phyloP scores from a whole-genome alignment of 2,113 vertebrate species.

The Pantherophis guttatus region DNA sequence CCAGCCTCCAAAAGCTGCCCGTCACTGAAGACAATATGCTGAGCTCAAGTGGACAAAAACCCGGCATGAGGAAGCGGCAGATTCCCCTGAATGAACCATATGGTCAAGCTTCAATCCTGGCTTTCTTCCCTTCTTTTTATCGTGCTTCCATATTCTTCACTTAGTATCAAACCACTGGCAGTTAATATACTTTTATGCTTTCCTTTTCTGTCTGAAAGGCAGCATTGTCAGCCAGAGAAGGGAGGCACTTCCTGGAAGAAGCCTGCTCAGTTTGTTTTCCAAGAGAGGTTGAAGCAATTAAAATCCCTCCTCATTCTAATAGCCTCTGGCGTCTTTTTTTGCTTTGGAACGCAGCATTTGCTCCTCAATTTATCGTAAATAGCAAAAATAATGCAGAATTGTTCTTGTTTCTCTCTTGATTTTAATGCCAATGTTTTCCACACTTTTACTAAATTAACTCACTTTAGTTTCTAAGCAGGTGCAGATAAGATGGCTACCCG shows the following conservation, averaged over 20 bases:
- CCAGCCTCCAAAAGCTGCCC: background rate
- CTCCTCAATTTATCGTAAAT: background rate
- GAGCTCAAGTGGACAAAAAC: background rate
- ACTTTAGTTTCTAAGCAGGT: background rate
- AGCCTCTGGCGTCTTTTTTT: background rate
- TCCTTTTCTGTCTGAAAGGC: background rate
- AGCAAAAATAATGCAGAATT: background rate
- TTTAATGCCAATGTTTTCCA: background rate
- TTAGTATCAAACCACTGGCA: background rate
- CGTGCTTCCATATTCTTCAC: background rate
- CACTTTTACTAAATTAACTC: background rate
- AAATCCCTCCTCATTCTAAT: background rate
- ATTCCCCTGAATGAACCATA: background rate
- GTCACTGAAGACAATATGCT: background rate
- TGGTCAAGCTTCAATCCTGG: background rate
- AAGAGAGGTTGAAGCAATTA: background rate
- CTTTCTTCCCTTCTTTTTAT: background rate
- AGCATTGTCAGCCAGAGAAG: background rate
- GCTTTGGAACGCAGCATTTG: background rate
- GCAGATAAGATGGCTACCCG: background rate
- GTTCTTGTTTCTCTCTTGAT: background rate
- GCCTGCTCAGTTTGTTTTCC: background rate
- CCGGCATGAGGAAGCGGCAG: background rate
- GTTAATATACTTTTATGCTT: background rate
- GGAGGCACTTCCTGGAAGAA: background rate